Conservation (phyloP, 2,113 vertebrate genomes). For the Bubalus kerabau region DNA sequence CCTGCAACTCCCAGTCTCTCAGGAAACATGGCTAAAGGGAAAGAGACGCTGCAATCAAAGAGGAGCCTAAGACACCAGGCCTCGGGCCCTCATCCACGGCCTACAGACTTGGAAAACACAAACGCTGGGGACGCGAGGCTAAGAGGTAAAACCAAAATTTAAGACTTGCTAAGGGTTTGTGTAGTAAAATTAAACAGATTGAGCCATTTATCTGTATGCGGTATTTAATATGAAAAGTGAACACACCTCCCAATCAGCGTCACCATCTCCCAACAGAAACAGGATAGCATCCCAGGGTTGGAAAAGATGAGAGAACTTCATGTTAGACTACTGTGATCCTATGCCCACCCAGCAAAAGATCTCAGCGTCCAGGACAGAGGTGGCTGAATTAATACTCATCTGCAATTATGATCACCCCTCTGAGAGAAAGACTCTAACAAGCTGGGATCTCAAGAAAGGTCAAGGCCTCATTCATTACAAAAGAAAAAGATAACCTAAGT, state of each 20-base stretch:
- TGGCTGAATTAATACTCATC: not conserved
- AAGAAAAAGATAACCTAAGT: slow-evolving; percentile 32
- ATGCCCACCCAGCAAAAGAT: not conserved
- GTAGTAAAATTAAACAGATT: not conserved
- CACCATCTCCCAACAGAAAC: not conserved
- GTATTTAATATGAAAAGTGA: not conserved
- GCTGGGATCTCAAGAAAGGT: slow-evolving; percentile 25
- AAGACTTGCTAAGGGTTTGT: not conserved
- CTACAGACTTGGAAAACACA: not conserved
- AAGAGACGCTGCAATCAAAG: not conserved
- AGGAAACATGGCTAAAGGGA: slow-evolving; percentile 89
- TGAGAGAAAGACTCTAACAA: slow-evolving; percentile 14
- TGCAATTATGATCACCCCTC: not conserved
- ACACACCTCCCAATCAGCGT: not conserved
- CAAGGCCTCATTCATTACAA: slow-evolving; percentile 20
- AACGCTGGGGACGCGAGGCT: not conserved
- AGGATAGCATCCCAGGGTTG: not conserved
- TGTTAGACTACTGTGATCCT: not conserved
- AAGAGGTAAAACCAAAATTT: not conserved
- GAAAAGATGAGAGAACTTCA: not conserved
- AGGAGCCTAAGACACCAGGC: not conserved
- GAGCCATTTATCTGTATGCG: not conserved
- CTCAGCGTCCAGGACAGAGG: not conserved
- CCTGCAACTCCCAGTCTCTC: slow-evolving; percentile 97
- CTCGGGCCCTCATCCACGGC: not conserved